Base-by-base conservation (phyloP, 1,140 invertebrate genomes). In the Meteorus sp. region DNA sequence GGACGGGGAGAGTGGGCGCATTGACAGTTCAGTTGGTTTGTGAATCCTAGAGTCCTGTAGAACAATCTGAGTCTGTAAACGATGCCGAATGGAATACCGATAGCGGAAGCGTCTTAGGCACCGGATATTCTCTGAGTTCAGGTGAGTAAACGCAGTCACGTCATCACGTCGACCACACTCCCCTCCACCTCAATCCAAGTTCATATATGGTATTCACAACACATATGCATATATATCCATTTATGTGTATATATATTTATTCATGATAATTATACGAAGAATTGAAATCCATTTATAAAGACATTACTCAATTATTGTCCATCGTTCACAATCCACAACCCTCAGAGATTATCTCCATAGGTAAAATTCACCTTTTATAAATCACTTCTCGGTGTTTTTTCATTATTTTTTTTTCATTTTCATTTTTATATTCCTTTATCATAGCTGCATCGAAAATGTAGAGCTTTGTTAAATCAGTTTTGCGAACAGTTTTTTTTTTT, bases 111-210 rank as follows among this genome's bases (percentile, higher is more conserved):
- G 73, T 70, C 76, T 74, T 79, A 70, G 69, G 61, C 76, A 65
- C 73, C 67, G 76, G 76, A 78, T 71, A 70, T 69, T 71, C 70
- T 74, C 69, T 74, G 66, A 70, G 70, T 69, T 71, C 78, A 77
- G 78, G 78, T 80, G 76, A 80, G 78, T 80, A 80, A 76, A 67
- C 6, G n/a, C n/a, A 33, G 62, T 67, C 61, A 61, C 29, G 66
- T 71, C 73, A 51, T 56, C 35, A 57, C 43, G 27, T 27, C 55
- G 20, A 47, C 73, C 70, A 70, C 72, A 67, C 61, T 51, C 50
- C 62, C 47, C 59, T 41, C 50, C 37, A 56, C 44, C 62, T 44
- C 57, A 60, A n/a, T n/a, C n/a, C n/a, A n/a, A n/a, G n/a, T n/a
- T n/a, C n/a, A n/a, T n/a, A n/a, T n/a, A n/a, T n/a, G n/a, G n/a